Evolutionary conservation across 2,113 vertebrate genomes (phyloP), one percentile per base, ranked within the genome.

Genomic region (Cyrtonyx montezumae): DNA sequence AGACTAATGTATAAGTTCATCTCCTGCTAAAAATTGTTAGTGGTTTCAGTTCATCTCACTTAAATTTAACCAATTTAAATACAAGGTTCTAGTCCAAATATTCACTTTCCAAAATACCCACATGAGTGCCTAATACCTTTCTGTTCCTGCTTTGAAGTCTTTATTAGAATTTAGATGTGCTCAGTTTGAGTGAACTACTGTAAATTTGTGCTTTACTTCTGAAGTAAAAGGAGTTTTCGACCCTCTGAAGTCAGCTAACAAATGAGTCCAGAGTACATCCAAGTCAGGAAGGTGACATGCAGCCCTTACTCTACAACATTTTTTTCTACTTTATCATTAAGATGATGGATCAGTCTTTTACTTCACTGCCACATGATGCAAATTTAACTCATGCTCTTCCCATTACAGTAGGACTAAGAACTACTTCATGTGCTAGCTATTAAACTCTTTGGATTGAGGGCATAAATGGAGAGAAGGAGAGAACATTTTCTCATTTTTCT

Each of bases 21-120:
- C 55, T 69, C 48, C 84, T 61, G 69, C 34, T 92, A 87, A 87
- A 79, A 92, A 65, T 5, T 58, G 10, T 66, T 79, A 58, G 87
- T 59, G 75, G 40, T 92, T 92, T 84, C 48, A 69, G 40, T 69
- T 92, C 53, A 84, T 58, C 53, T 79, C n/a, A n/a, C n/a, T 91
- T 25, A 59, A 26, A 23, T 88, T 76, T 87, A 87, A 77, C 67
- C n/a, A 77, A n/a, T 8, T 84, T 66, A 76, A 89, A 48, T 30
- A 17, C 8, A 53, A 1, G 1, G 2, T 3, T 36, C n/a, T 82
- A 73, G n/a, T 30, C 21, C 69, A 85, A 91, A 76, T 73, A 95
- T 48, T 42, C 13, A 14, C 18, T 87, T 71, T 69, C 25, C 11
- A 66, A 62, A 26, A 58, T 70, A 18, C 45, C 2, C 32, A 66